These are phyloP conservation scores for Antitype chi DNA, from an alignment of 2,888 invertebrate species.

Conservation along the genomic window DNA sequence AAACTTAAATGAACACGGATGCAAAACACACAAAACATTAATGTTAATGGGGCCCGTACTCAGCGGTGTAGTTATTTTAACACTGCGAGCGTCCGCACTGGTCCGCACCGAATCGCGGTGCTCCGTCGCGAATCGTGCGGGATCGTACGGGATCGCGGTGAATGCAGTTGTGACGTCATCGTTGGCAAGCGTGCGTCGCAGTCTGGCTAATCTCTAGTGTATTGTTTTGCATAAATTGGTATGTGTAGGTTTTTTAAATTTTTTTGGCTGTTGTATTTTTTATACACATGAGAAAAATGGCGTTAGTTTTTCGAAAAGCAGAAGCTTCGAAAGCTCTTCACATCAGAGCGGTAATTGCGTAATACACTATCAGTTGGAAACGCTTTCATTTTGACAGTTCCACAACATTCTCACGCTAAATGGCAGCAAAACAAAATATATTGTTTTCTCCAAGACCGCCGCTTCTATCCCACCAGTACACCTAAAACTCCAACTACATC, in stretches of 20 bases:
- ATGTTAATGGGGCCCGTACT: conserved; percentile 27
- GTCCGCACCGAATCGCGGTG: conserved; percentile 40
- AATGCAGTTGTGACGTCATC: conserved; percentile 54
- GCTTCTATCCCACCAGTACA: no score
- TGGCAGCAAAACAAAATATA: no score
- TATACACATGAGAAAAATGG: not conserved
- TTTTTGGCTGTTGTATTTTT: conserved; percentile 1
- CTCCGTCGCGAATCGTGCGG: conserved; percentile 31
- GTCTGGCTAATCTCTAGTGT: conserved; percentile 26
- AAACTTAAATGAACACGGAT: conserved; percentile 44
- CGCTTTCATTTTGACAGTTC: no score
- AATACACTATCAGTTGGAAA: no score
- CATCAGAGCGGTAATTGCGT: no score
- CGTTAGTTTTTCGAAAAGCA: not conserved
- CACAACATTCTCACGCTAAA: no score
- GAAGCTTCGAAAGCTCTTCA: not conserved
- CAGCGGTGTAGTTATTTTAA: conserved; percentile 43
- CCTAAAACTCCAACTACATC: no score
- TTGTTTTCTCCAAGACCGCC: no score
- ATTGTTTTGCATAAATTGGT: conserved; percentile 32
- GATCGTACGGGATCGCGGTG: conserved; percentile 15
- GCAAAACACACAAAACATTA: conserved; percentile 58
- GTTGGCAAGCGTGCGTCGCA: conserved; percentile 38
- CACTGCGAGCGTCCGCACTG: conserved; percentile 14
- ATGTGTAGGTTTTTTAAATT: not conserved